Base-by-base conservation (phyloP, 2,888 invertebrate species). In the Hartigia nigra region DNA sequence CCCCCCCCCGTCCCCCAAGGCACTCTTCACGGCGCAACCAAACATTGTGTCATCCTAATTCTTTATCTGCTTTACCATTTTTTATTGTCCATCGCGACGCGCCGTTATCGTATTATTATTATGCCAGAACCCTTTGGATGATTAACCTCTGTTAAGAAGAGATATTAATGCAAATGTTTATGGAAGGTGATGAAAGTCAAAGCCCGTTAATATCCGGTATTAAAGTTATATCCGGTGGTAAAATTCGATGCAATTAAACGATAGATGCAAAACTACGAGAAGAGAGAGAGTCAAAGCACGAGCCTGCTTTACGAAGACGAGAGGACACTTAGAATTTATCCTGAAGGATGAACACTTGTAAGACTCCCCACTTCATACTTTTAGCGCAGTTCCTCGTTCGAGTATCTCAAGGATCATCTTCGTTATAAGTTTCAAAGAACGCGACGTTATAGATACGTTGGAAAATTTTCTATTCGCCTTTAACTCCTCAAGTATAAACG, bases 201-300 rank as follows among this genome's bases (percentile, higher is more conserved):
- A 88, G 86, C 84, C 86, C 84, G 86, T 88, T 88, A 87, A 89
- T 88, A 87, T 89, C 85, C 88, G 86, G 86, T 82, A 85, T 85
- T 86, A 82, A 85, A 86, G 86, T 87, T 87, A 86, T 86, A 88
- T 87, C 88, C 87, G 87, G 85, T 82, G 82, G 81, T 83, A 84
- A 86, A 85, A 86, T 86, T 87, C 87, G 84, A 88, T 88, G 88
- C 88, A 88, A 89, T 89, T 88, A 88, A 88, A 88, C 84, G 86
- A 88, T 86, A 85, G 86, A 88, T 79, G 83, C 78, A 81, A 78
- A 76, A 23, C 81, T 23, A 80, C 81, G 81, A 76, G 75, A 55
- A 23, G 55, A 55, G 23, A 55, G 55, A 5, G 1, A 55, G 55
- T 55, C 82, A 83, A 86, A 84, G 84, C 84, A 75, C 77, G 83